phyloP scores from a whole-genome alignment of 2,113 vertebrate genomes.

The Glaucomys volans region DNA sequence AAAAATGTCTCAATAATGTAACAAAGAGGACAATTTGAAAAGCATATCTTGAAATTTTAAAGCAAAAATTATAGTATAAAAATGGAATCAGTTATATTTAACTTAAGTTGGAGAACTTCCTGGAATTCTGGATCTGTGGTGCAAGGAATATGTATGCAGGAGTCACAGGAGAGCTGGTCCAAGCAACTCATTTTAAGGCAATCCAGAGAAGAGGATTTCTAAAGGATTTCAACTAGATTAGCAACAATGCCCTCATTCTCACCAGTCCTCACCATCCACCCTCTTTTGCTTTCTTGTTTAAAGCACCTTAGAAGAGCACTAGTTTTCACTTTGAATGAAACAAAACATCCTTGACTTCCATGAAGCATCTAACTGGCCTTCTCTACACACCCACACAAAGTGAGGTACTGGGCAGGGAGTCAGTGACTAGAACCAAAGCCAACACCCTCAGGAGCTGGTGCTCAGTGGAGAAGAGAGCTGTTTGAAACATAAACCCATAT shows the following conservation, averaged over 20 bases:
- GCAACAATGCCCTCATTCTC: neutral
- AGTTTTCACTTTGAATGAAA: neutral
- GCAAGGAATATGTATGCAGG: neutral
- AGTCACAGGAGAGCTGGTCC: neutral
- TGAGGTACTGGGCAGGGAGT: neutral
- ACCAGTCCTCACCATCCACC: neutral
- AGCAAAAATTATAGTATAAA: neutral
- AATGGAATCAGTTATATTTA: neutral
- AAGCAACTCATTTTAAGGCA: neutral
- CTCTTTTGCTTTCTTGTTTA: neutral
- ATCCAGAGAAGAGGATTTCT: neutral
- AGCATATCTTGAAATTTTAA: neutral
- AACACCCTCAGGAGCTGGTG: neutral
- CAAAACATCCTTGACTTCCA: neutral
- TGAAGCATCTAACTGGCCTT: neutral
- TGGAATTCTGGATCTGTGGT: neutral
- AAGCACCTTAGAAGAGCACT: neutral
- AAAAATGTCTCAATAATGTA: neutral
- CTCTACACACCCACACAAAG: neutral
- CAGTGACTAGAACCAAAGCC: neutral
- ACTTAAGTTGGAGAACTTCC: neutral
- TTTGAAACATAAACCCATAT: neutral
- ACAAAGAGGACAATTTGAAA: neutral
- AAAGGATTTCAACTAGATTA: neutral
- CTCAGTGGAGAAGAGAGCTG: neutral